A percentile compares a stretch with the other conserved stretches of the same genome.
These are phyloP conservation scores for Ammodytes marinus DNA, from an alignment of 2,113 vertebrate genomes.

Conservation along the genomic window DNA sequence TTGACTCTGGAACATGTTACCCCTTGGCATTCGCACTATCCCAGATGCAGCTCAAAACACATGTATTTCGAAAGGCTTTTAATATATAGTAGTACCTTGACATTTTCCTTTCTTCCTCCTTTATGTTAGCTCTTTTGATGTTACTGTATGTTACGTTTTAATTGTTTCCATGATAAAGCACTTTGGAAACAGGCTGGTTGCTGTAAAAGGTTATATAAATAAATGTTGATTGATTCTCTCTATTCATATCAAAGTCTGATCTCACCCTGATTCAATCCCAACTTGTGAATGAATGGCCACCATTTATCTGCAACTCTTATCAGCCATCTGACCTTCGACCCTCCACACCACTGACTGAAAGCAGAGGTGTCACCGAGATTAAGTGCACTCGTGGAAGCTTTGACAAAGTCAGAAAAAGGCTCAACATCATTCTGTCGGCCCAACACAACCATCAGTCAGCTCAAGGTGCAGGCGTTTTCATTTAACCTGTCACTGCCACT, in stretches of 20 bases:
- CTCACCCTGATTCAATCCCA: conserved; percentile 1
- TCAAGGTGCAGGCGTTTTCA: conserved; percentile 18
- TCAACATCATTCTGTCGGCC: not conserved
- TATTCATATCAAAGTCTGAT: not conserved
- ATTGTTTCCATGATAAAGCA: too few relatives aligned
- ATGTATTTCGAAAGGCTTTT: too few relatives aligned
- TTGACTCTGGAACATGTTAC: too few relatives aligned
- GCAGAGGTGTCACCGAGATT: conserved; percentile 7
- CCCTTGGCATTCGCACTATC: too few relatives aligned
- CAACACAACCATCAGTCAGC: conserved; percentile 7
- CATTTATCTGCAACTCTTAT: not conserved
- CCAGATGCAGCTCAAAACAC: too few relatives aligned
- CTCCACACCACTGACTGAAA: not conserved
- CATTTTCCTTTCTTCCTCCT: too few relatives aligned
- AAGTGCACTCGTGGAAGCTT: not conserved
- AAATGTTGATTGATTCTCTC: not conserved
- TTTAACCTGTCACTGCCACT: conserved; percentile 7
- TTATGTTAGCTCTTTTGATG: too few relatives aligned
- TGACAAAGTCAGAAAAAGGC: conserved; percentile 13
- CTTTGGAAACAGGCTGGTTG: too few relatives aligned
- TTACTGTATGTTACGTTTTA: too few relatives aligned
- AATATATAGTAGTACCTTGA: too few relatives aligned
- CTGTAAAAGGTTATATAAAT: too few relatives aligned
- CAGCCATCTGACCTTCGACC: not conserved
- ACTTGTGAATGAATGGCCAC: not conserved